phyloP scores from a whole-genome alignment of 1,140 invertebrate genomes.

The Papilio aristodemus region DNA sequence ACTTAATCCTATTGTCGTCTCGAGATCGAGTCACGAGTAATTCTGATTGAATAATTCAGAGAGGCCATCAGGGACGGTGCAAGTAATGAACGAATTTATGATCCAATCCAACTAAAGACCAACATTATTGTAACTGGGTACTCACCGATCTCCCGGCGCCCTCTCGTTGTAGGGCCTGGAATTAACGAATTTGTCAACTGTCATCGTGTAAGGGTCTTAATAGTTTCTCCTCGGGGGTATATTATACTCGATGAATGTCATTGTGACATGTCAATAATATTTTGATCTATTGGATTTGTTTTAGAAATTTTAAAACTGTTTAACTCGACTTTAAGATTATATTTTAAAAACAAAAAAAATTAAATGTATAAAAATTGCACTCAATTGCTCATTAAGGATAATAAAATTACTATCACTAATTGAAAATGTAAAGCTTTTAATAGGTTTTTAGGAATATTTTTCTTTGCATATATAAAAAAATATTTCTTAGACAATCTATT shows the following conservation, averaged over 20 bases:
- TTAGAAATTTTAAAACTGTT: not conserved
- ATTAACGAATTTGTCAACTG: slow-evolving; percentile 77
- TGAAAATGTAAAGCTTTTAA: too few relatives aligned
- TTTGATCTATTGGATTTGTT: slow-evolving; percentile 19
- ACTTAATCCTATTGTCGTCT: not conserved
- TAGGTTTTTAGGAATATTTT: too few relatives aligned
- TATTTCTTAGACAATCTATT: not conserved
- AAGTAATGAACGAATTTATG: slow-evolving; percentile 34
- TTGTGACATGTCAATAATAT: slow-evolving; percentile 41
- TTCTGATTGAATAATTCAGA: slow-evolving; percentile 30
- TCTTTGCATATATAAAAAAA: too few relatives aligned
- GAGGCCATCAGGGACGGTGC: slow-evolving; percentile 18
- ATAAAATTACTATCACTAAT: too few relatives aligned
- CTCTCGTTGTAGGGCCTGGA: slow-evolving; percentile 41
- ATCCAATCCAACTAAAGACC: slow-evolving; percentile 30
- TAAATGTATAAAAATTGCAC: too few relatives aligned
- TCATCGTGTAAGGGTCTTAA: slow-evolving; percentile 62
- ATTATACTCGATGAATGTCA: slow-evolving; percentile 40
- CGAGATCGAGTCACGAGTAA: not conserved
- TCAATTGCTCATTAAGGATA: too few relatives aligned
- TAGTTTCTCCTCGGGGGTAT: slow-evolving; percentile 55
- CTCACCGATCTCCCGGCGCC: slow-evolving; percentile 32
- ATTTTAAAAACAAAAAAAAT: too few relatives aligned
- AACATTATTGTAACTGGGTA: slow-evolving; percentile 29
- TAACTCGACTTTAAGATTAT: too few relatives aligned